Percentiles rank a stretch among this genome's conserved stretches.
These are phyloP conservation scores for Zeugodacus cucurbitae DNA, from an alignment of 1,140 invertebrate species.

Conservation along the genomic window DNA sequence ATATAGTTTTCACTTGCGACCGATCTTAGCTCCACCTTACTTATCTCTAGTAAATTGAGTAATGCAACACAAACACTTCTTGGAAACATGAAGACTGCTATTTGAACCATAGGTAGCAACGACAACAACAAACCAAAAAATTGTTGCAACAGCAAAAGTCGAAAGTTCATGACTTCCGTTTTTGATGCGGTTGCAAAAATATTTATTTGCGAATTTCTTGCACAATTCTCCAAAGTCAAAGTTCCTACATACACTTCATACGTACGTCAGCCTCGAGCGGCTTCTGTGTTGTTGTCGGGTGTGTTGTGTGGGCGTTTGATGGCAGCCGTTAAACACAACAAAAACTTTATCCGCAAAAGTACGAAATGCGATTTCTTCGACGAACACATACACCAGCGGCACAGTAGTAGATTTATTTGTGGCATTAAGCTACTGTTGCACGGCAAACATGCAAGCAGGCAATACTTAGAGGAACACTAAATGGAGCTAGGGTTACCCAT, in stretches of 20 bases:
- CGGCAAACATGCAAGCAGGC: no score
- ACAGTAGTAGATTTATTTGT: neutral
- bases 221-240: neutral
- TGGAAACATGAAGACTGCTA: no score
- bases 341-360: slow-evolving; percentile 33
- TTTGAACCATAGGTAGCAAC: no score
- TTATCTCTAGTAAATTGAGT: no score
- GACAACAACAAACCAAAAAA: no score
- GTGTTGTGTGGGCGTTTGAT: slow-evolving; percentile 15
- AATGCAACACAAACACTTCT: no score
- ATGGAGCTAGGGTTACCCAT: neutral
- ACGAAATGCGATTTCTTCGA: slow-evolving; percentile 9
- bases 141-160: neutral
- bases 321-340: slow-evolving; percentile 25
- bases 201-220: slow-evolving; percentile 31
- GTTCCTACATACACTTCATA: neutral
- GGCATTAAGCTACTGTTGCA: slow-evolving; percentile 12
- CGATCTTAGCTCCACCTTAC: no score
- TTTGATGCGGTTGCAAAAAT: slow-evolving; percentile 38
- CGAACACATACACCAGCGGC: neutral
- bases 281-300: no score
- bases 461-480: neutral
- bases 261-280: neutral
- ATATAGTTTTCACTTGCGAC: no score
- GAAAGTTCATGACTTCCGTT: slow-evolving; percentile 35